Conservation (phyloP, 2,113 vertebrate species). For the Aspidoscelis tigris region DNA sequence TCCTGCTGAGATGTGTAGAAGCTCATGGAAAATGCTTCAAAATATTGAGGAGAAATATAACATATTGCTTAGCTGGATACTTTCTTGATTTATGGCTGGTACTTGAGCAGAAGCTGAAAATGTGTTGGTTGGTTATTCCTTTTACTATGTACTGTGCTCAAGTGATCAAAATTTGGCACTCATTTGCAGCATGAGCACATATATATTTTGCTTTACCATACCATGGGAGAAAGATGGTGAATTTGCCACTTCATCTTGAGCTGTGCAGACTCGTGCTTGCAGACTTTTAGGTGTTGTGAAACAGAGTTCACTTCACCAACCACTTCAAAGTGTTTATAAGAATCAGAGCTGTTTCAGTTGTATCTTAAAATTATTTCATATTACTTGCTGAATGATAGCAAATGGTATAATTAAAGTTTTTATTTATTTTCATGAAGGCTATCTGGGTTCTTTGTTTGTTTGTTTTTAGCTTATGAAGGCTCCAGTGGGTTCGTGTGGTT, state of each 20-base stretch:
- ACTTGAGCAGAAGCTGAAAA: conserved; percentile 1
- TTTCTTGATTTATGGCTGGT: conserved; percentile 8
- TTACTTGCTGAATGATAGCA: neutral
- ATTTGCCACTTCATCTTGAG: conserved; percentile 2
- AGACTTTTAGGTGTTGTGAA: neutral
- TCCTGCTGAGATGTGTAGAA: conserved; percentile 27
- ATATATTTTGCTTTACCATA: conserved; percentile 1
- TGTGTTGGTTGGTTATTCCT: conserved; percentile 10
- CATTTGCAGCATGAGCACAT: neutral
- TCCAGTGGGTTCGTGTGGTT: conserved; percentile 75
- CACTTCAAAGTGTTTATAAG: neutral
- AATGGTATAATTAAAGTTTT: conserved; percentile 15
- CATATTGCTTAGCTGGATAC: conserved; percentile 6
- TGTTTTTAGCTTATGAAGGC: conserved; percentile 84
- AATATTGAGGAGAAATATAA: conserved; percentile 8
- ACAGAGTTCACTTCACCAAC: neutral
- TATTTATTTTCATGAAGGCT: neutral
- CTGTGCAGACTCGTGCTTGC: neutral
- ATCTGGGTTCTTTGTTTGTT: neutral
- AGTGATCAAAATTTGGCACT: conserved; percentile 12
- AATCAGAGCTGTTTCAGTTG: neutral
- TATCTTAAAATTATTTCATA: no score
- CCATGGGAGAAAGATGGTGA: neutral
- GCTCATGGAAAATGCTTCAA: conserved; percentile 7
- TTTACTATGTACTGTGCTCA: neutral